Evolutionary conservation across 2,797 vertebrate genomes (phyloP).

Genomic region (Florisuga fusca): DNA sequence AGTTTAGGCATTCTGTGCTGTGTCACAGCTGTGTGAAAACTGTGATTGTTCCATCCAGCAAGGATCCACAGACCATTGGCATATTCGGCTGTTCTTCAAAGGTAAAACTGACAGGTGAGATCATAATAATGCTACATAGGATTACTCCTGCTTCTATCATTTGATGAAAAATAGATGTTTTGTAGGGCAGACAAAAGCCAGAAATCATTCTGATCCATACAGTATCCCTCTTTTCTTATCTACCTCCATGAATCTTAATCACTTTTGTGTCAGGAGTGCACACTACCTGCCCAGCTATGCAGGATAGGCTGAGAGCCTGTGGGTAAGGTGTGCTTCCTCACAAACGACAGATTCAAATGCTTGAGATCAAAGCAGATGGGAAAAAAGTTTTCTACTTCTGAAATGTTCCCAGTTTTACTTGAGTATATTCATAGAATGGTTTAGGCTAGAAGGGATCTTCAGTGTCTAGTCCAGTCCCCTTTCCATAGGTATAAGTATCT

Average conservation of each 20-base stretch:
- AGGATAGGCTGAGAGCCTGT: not conserved
- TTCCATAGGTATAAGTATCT: not conserved
- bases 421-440: not conserved
- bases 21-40: not conserved
- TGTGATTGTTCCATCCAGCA: not conserved
- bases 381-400: not conserved
- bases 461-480: rapidly evolving
- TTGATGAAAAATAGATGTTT: not conserved
- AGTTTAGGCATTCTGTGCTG: not conserved
- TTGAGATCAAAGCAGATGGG: not conserved
- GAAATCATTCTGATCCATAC: not conserved
- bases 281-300: rapidly evolving
- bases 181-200: not conserved
- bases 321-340: not conserved
- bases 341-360: not conserved
- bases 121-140: rapidly evolving
- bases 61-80: not conserved
- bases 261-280: not conserved
- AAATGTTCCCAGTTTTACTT: not conserved
- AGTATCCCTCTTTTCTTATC: not conserved
- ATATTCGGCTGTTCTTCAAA: not conserved
- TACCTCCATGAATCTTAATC: not conserved
- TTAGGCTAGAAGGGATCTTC: not conserved
- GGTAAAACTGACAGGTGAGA: not conserved
- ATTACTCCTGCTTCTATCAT: not conserved